Conservation (phyloP, 2,888 invertebrate genomes). For the Cephonodes hylas region DNA sequence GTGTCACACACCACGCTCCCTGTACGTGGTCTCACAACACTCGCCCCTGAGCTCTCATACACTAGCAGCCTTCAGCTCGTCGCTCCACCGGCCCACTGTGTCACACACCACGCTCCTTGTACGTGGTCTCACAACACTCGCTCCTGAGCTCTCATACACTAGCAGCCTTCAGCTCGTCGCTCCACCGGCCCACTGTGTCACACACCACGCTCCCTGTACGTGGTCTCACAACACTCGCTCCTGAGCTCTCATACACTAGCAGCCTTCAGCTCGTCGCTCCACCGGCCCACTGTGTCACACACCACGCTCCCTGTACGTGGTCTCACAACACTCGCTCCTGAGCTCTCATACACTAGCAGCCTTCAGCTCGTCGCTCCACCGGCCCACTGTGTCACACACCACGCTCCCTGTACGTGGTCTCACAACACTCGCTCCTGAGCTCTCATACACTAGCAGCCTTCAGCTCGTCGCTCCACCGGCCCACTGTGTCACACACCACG, state of each 20-base stretch:
- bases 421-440: conserved; percentile 7
- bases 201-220: no score
- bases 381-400: no score
- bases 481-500: conserved; percentile 2
- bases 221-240: background rate
- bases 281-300: background rate
- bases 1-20: no score
- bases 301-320: conserved; percentile 5
- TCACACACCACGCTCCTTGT: no score
- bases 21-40: no score
- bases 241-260: background rate
- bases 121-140: no score
- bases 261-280: conserved; percentile 3
- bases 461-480: conserved; percentile 6
- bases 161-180: background rate
- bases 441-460: conserved; percentile 6
- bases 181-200: no score
- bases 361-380: conserved; percentile 1
- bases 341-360: conserved; percentile 2
- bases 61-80: no score
- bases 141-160: background rate
- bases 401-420: conserved; percentile 8
- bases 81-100: no score
- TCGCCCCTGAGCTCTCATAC: no score
- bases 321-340: conserved; percentile 7